Evolutionary conservation across 2,113 vertebrate genomes (phyloP).

Genomic region (Rhizomys pruinosus): DNA sequence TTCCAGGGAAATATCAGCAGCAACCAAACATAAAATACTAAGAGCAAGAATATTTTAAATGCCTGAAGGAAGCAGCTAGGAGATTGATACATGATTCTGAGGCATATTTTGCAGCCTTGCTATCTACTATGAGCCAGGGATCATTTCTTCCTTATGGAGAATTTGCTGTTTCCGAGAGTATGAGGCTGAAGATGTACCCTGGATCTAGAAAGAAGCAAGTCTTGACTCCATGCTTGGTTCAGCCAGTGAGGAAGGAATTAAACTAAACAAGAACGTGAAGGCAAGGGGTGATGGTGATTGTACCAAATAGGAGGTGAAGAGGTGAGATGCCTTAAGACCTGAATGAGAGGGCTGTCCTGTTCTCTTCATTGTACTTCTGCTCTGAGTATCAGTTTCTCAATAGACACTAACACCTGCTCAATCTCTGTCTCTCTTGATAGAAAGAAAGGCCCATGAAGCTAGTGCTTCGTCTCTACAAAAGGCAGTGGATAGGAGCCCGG

Average conservation of each 20-base stretch:
- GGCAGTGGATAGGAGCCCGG: not conserved
- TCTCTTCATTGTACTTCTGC: not conserved
- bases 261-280: not conserved
- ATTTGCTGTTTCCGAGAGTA: constrained; percentile 21
- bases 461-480: not conserved
- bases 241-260: not conserved
- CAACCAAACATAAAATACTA: constrained; percentile 59
- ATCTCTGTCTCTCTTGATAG: not conserved
- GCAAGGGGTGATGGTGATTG: not conserved
- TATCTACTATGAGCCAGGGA: not conserved
- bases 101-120: constrained; percentile 9
- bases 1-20: constrained; percentile 49
- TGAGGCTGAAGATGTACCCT: not conserved
- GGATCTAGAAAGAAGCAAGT: not conserved
- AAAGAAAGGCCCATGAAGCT: not conserved
- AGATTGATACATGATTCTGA: constrained; percentile 16
- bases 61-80: not conserved
- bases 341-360: not conserved
- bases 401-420: not conserved
- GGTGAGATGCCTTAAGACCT: too few species aligned
- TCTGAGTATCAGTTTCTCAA: not conserved
- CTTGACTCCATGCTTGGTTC: not conserved
- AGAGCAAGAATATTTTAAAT: constrained; percentile 43
- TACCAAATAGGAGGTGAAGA: not conserved
- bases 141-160: constrained; percentile 23